Base-by-base conservation (phyloP, 2,888 invertebrate genomes). In the Oscheius myriophilus region DNA sequence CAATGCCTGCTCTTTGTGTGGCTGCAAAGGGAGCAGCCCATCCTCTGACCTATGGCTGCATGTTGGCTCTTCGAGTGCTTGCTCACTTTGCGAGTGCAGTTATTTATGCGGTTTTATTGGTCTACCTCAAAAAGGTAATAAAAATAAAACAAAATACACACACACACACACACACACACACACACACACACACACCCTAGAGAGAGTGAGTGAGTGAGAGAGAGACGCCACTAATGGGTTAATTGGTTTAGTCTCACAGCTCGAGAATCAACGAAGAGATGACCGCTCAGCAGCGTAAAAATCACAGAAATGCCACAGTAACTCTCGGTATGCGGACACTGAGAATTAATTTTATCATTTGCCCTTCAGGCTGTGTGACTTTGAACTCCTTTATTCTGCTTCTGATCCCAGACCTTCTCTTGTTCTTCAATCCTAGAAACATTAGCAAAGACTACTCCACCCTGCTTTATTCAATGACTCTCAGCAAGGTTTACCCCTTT, bases 1-100 rank as follows among this genome's bases (percentile, higher is more conserved):
- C 51, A 23, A 76, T 63, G 1, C 41, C 73, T 11, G 68, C 68
- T 0, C 42, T 68, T 1, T 76, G 76, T 41, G 69, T 76, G 11
- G 76, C 76, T 1, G 71, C 76, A 4, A 76, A 76, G 46, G 76
- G 76, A 21, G 76, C 73, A 16, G 76, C 76, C 49, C 73, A 73
- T 71, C 76, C 67, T 26, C 41, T 71, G 9, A 68, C 71, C 7
- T 76, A 76, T 43, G 71, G 71, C 23, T 61, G 65, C 1, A 76
- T 76, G 76, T 52, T 73, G 11, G 70, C 70, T 42, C 69, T 71
- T 14, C 69, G 76, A 23, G 73, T 76, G 21, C 42, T 71, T 3
- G 72, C 76, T 12, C 73, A 73, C 26, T 39, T 73, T 46, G 76
- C 70, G 2, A 70, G 70, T 9, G 76, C 73, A 0, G 39, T 76